Percentiles rank a stretch among this genome's conserved stretches.
Conservation (phyloP, 2,888 invertebrate genomes). For the Trichogramma evanescens region DNA sequence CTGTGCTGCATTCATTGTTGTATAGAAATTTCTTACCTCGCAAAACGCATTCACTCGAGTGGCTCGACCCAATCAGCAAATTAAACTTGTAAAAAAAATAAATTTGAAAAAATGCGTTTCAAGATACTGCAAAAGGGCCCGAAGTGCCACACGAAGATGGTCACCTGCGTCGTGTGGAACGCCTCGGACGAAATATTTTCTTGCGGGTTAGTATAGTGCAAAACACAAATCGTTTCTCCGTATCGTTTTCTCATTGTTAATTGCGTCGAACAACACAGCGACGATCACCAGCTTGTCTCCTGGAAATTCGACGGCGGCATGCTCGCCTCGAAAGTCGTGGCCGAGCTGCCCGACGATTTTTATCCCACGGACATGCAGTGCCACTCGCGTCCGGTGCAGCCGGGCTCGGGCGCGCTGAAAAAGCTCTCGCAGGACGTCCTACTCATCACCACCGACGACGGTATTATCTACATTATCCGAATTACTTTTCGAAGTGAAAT, state of each 20-base stretch:
- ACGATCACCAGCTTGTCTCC: constrained; percentile 81
- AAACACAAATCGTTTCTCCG: not conserved
- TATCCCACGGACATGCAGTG: constrained; percentile 88
- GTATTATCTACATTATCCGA: constrained; percentile 40
- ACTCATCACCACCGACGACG: constrained; percentile 80
- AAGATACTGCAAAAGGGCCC: constrained; percentile 58
- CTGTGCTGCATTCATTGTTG: not conserved
- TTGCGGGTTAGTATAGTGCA: constrained; percentile 60
- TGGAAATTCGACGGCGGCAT: constrained; percentile 73
- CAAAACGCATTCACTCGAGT: not conserved
- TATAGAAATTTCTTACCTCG: not conserved
- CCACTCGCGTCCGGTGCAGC: constrained; percentile 62
- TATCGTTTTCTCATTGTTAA: not conserved
- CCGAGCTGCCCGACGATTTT: constrained; percentile 75
- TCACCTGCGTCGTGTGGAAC: constrained; percentile 89
- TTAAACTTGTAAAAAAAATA: not conserved
- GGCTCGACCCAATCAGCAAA: not conserved
- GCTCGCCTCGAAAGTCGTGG: constrained; percentile 68
- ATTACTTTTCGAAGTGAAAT: not conserved
- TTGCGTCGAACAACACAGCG: constrained; percentile 53
- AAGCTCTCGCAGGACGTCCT: constrained; percentile 71
- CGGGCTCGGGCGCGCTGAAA: constrained; percentile 44
- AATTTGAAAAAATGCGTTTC: constrained; percentile 34
- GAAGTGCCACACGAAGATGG: constrained; percentile 69
- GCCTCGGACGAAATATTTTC: constrained; percentile 90